A percentile compares a stretch with the other conserved stretches of the same genome.
phyloP scores from a whole-genome alignment of 2,113 vertebrate genomes.

The Eurypyga helias region DNA sequence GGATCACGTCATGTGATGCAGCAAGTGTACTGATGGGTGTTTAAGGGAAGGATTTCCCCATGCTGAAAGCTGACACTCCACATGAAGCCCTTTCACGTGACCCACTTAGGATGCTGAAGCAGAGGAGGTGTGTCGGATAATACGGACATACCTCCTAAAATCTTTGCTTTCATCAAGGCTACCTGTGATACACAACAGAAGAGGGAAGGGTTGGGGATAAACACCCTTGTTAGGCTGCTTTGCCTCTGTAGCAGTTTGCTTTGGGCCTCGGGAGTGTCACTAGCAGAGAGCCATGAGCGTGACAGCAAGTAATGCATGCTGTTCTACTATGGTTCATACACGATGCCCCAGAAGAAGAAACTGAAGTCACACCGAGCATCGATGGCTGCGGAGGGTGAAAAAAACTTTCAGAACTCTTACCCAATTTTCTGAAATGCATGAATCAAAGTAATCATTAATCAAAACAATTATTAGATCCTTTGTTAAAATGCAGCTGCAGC shows the following conservation, averaged over 20 bases:
- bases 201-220: not conserved
- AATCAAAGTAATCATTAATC: accelerated
- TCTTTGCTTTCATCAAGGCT: not conserved
- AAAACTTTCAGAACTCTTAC: not conserved
- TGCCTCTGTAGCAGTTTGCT: not conserved
- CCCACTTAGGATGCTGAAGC: not conserved
- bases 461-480: not conserved
- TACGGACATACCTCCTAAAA: not conserved
- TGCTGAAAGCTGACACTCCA: not conserved
- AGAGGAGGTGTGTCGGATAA: not conserved
- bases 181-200: not conserved
- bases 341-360: not conserved
- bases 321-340: not conserved
- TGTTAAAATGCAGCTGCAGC: not conserved
- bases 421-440: not conserved
- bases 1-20: not conserved
- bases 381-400: not conserved
- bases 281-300: not conserved
- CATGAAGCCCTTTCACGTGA: not conserved
- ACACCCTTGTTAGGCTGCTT: not conserved
- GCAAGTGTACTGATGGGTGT: not conserved
- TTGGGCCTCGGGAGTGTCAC: not conserved
- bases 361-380: accelerated
- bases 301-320: not conserved
- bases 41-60: not conserved